A percentile compares a stretch with the other conserved stretches of the same genome.
Conservation (phyloP, 2,113 vertebrate species). For the Leucopternis melanops region DNA sequence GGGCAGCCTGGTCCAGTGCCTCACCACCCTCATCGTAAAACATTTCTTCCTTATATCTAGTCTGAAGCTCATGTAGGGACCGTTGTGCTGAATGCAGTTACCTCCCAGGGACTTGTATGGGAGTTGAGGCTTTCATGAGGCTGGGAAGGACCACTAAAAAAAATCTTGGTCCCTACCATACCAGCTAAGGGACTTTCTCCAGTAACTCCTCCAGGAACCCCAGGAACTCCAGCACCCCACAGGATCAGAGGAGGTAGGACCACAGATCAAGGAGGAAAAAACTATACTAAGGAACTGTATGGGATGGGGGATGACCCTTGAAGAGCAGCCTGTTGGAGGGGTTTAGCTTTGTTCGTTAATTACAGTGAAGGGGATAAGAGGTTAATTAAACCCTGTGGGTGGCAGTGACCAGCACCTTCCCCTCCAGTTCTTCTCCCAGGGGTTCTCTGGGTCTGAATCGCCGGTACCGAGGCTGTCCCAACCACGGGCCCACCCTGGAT, state of each 20-base stretch:
- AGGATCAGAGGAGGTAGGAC: not conserved
- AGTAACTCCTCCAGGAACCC: not conserved
- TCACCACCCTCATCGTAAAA: not conserved
- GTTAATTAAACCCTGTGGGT: not conserved
- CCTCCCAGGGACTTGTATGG: not conserved
- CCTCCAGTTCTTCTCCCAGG: not conserved
- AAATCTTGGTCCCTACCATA: not conserved
- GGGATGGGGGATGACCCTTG: not conserved
- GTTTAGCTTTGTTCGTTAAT: not conserved
- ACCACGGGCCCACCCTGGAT: not conserved
- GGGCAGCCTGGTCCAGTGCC: too few species aligned
- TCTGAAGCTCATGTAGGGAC: not conserved
- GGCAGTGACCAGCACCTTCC: not conserved
- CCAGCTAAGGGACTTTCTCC: not conserved
- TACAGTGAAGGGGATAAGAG: not conserved
- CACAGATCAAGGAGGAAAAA: not conserved
- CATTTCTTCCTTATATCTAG: not conserved
- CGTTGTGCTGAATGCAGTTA: not conserved
- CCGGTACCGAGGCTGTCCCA: fast-evolving
- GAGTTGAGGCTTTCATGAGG: not conserved
- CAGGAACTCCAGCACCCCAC: not conserved
- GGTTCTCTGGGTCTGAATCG: not conserved
- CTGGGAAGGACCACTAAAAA: not conserved
- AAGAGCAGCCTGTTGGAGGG: not conserved
- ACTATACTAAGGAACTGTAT: not conserved